Percentiles rank a stretch among this genome's conserved stretches.
Conservation (phyloP, 1,140 invertebrate genomes). For the Ganaspis sp. region DNA sequence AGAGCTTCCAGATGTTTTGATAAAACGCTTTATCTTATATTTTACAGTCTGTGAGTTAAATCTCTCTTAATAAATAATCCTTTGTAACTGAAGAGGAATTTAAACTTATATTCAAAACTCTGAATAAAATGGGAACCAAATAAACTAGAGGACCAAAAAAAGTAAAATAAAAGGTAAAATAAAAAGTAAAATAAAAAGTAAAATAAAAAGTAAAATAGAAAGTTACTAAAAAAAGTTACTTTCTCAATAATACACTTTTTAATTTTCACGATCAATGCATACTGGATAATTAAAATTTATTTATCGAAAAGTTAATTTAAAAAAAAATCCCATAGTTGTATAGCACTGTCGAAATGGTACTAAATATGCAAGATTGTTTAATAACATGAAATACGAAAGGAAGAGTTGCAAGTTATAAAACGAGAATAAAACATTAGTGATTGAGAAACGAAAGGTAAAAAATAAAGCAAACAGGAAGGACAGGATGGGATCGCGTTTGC, state of each 20-base stretch:
- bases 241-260: too few species aligned
- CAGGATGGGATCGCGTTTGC: not conserved
- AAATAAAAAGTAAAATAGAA: not conserved
- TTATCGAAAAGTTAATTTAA: too few species aligned
- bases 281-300: too few species aligned
- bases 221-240: not conserved
- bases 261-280: too few species aligned
- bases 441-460: not conserved
- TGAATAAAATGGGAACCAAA: too few species aligned
- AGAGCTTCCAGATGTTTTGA: constrained; percentile 13
- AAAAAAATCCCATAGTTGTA: too few species aligned
- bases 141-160: too few species aligned
- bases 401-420: not conserved
- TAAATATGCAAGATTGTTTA: too few species aligned
- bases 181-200: too few species aligned
- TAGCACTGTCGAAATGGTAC: too few species aligned
- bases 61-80: not conserved
- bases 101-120: not conserved
- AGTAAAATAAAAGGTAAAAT: too few species aligned
- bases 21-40: constrained; percentile 7
- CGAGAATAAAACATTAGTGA: not conserved
- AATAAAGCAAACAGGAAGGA: constrained; percentile 10
- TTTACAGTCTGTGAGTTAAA: not conserved
- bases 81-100: not conserved
- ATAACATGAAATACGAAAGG: not conserved